These are phyloP conservation scores for Athene cunicularia DNA, from an alignment of 2,113 vertebrate species.

Conservation along the genomic window DNA sequence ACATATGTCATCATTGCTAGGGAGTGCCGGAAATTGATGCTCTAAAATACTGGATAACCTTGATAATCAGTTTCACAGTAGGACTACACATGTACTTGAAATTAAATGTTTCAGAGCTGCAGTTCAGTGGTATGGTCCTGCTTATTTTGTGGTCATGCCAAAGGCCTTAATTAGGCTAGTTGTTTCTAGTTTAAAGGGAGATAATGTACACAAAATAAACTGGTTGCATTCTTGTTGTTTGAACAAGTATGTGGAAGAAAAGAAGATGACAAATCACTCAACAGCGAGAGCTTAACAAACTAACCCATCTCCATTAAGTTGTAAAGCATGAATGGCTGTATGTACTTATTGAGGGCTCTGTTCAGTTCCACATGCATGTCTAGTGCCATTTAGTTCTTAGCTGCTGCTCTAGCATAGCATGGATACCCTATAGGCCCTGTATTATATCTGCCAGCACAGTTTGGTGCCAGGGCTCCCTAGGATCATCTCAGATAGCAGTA, in stretches of 20 bases:
- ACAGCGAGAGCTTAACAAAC: not conserved
- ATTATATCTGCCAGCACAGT: fast-evolving
- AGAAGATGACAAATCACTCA: not conserved
- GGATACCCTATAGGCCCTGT: not conserved
- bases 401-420: not conserved
- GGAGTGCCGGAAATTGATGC: not conserved
- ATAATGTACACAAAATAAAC: not conserved
- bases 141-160: not conserved
- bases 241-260: not conserved
- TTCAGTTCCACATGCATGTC: not conserved
- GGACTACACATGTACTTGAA: not conserved
- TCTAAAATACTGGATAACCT: not conserved
- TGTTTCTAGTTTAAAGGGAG: not conserved
- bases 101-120: not conserved
- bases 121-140: not conserved
- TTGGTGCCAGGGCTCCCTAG: not conserved
- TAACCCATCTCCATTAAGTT: not conserved
- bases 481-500: not conserved
- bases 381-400: not conserved
- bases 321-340: not conserved
- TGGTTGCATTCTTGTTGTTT: not conserved
- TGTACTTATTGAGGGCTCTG: not conserved
- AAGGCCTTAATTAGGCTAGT: not conserved
- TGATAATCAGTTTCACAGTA: not conserved
- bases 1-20: not conserved